Evolutionary conservation across 2,797 vertebrate genomes (phyloP).

Genomic region (Protonibea diacanthus): DNA sequence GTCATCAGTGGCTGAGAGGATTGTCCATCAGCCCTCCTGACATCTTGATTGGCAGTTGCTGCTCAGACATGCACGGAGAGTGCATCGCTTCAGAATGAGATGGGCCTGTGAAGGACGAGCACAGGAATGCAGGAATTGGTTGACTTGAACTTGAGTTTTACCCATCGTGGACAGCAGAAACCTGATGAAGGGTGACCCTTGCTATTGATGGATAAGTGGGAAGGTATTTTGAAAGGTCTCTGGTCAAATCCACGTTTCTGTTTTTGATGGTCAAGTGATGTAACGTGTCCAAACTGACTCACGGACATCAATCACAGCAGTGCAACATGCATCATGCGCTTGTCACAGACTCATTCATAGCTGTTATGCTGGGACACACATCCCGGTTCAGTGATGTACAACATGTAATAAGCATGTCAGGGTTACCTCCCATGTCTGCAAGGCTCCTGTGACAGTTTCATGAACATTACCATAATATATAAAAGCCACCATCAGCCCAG

Average conservation of each 20-base stretch:
- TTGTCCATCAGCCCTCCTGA: slow-evolving; percentile 68
- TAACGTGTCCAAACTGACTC: not conserved
- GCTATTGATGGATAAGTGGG: slow-evolving; percentile 21
- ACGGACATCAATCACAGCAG: slow-evolving; percentile 41
- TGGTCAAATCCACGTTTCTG: slow-evolving; percentile 9
- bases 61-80: slow-evolving; percentile 45
- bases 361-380: slow-evolving; percentile 18
- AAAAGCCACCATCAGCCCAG: slow-evolving; percentile 51
- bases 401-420: slow-evolving; percentile 58
- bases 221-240: slow-evolving; percentile 19
- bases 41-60: slow-evolving; percentile 69
- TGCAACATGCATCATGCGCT: slow-evolving; percentile 46
- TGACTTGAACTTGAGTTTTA: slow-evolving; percentile 31
- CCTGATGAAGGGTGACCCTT: slow-evolving; percentile 7
- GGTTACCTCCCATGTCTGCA: slow-evolving; percentile 50
- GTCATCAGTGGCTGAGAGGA: slow-evolving; percentile 66
- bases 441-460: slow-evolving; percentile 59
- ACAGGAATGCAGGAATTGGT: slow-evolving; percentile 41
- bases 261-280: slow-evolving; percentile 36
- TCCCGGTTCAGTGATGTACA: slow-evolving; percentile 63
- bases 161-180: not conserved
- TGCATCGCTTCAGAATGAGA: slow-evolving; percentile 49
- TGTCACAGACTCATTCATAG: slow-evolving; percentile 51
- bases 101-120: slow-evolving; percentile 49
- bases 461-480: slow-evolving; percentile 69